Conservation (phyloP, 2,888 invertebrate genomes). For the Scelioninae gen. 1 region DNA sequence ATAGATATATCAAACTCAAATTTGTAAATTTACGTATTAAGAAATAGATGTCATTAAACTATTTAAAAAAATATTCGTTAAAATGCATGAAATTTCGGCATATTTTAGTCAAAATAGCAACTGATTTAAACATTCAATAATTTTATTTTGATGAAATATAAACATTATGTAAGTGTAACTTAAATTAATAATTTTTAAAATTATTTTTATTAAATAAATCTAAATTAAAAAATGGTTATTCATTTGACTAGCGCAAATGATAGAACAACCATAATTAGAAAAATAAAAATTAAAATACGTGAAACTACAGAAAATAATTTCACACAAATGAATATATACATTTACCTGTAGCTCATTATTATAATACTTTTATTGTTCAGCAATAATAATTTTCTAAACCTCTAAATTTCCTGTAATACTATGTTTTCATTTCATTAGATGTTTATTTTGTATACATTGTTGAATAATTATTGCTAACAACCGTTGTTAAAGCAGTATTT, state of each 20-base stretch:
- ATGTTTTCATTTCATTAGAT: not conserved
- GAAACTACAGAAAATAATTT: not conserved
- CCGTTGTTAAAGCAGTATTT: not conserved
- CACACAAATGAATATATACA: slow-evolving; percentile 8
- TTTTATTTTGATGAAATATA: no score
- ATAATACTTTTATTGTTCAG: slow-evolving; percentile 9
- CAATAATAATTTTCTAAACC: slow-evolving; percentile 1
- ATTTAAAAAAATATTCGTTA: no score
- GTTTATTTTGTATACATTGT: slow-evolving; percentile 3
- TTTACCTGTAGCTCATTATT: slow-evolving; percentile 20
- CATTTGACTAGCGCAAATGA: no score
- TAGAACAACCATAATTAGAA: not conserved
- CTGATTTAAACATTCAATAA: no score
- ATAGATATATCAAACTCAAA: no score
- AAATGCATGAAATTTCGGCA: no score
- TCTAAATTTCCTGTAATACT: not conserved
- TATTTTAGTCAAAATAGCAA: no score
- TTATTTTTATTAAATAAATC: not conserved
- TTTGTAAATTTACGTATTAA: no score
- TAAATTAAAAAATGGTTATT: no score
- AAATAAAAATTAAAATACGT: slow-evolving; percentile 8
- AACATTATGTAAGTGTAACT: no score
- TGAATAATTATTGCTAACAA: slow-evolving; percentile 7
- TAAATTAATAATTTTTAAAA: not conserved
- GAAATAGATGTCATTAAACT: no score